A percentile compares a stretch with the other conserved stretches of the same genome.
Conservation (phyloP, 2,113 vertebrate genomes). For the Barbus barbus region DNA sequence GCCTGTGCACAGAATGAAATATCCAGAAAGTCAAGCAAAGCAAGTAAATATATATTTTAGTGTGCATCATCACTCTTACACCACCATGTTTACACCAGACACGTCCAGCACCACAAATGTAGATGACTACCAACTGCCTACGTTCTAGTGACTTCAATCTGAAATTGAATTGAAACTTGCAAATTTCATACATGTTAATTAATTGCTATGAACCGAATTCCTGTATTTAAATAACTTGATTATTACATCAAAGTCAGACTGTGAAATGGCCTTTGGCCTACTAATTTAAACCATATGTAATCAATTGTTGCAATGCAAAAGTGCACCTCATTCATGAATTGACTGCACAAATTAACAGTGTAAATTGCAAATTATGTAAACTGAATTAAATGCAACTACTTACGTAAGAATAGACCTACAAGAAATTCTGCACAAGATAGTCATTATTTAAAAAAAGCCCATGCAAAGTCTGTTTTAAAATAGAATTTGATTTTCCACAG, state of each 20-base stretch:
- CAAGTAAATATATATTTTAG: constrained; percentile 29
- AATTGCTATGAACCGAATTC: too few species aligned
- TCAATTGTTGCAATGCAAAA: background rate
- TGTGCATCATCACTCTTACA: constrained; percentile 5
- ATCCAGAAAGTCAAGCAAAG: constrained; percentile 41
- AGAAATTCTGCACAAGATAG: background rate
- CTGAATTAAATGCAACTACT: too few species aligned
- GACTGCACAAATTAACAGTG: background rate
- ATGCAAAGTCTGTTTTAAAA: background rate
- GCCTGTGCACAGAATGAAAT: constrained; percentile 40
- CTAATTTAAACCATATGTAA: background rate
- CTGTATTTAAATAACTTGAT: background rate
- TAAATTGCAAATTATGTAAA: too few species aligned
- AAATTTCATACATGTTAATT: background rate
- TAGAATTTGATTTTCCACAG: background rate
- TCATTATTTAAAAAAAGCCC: background rate
- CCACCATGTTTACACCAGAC: constrained; percentile 2
- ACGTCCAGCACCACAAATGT: background rate
- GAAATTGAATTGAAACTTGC: background rate
- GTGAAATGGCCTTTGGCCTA: background rate
- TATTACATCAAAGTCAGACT: background rate
- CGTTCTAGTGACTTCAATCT: background rate
- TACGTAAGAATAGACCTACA: too few species aligned
- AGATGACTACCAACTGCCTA: background rate
- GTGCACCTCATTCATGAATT: background rate